A percentile compares a stretch with the other conserved stretches of the same genome.
Conservation (phyloP, 2,113 vertebrate genomes). For the Sciurus niger region DNA sequence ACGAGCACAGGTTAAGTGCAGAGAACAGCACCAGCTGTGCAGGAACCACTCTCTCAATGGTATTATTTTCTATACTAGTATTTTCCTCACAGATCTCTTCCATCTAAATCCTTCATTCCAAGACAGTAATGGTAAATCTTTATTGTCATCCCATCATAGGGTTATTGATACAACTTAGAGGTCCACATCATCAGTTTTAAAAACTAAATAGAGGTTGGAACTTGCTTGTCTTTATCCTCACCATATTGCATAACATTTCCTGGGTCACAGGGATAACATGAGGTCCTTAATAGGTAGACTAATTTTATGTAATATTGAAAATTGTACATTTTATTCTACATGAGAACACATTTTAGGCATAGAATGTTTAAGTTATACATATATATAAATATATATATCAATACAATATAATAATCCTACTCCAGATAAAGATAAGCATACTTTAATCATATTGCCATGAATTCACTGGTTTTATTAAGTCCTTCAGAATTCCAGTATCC, state of each 20-base stretch:
- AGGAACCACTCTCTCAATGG: not conserved
- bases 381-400: not conserved
- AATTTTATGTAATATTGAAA: not conserved
- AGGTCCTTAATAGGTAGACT: not conserved
- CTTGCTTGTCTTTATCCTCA: not conserved
- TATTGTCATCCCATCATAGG: not conserved
- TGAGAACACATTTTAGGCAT: not conserved
- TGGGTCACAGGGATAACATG: not conserved
- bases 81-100: not conserved
- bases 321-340: not conserved
- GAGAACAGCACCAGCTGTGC: not conserved
- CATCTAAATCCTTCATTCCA: not conserved
- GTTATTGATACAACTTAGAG: not conserved
- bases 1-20: not conserved
- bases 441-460: not conserved
- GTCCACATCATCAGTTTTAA: not conserved
- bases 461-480: not conserved
- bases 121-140: not conserved
- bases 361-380: not conserved
- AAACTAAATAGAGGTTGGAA: not conserved
- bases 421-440: not conserved
- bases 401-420: not conserved
- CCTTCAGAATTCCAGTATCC: not conserved
- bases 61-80: not conserved
- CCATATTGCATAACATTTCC: not conserved